A percentile compares a stretch with the other conserved stretches of the same genome.
Evolutionary conservation across 2,888 invertebrate species (phyloP).

Genomic region (Diploptera punctata): DNA sequence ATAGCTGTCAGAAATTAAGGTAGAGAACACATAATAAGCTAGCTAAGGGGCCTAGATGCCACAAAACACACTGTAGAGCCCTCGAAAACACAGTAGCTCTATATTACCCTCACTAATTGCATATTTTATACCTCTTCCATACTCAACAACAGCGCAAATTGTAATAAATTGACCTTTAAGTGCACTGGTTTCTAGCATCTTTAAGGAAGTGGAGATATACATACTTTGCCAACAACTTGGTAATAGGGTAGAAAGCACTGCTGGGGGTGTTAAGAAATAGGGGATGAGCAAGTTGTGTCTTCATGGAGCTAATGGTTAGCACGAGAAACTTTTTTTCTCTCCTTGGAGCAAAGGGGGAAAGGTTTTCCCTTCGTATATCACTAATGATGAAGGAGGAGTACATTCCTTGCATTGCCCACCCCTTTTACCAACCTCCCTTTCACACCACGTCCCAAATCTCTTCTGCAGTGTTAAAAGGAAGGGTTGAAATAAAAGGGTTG

Average conservation of each 20-base stretch:
- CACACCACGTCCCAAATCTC: not conserved
- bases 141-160: constrained; percentile 7
- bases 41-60: too few relatives aligned
- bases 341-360: not conserved
- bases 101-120: constrained; percentile 1
- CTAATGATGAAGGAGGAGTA: constrained; percentile 6
- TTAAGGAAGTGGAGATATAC: not conserved
- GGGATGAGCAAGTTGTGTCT: not conserved
- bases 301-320: constrained; percentile 1
- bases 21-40: too few relatives aligned
- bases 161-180: constrained; percentile 12
- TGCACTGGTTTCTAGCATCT: not conserved
- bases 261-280: not conserved
- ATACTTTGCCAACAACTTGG: not conserved
- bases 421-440: not conserved
- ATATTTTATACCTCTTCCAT: not conserved
- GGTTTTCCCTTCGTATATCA: constrained; percentile 9
- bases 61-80: too few relatives aligned
- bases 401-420: not conserved
- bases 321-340: not conserved
- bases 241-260: not conserved
- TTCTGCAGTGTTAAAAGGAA: too few relatives aligned
- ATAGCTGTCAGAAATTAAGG: too few relatives aligned
- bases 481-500: too few relatives aligned
- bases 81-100: too few relatives aligned